These are phyloP conservation scores for Netelia virgata DNA, from an alignment of 2,888 invertebrate species.

Conservation along the genomic window DNA sequence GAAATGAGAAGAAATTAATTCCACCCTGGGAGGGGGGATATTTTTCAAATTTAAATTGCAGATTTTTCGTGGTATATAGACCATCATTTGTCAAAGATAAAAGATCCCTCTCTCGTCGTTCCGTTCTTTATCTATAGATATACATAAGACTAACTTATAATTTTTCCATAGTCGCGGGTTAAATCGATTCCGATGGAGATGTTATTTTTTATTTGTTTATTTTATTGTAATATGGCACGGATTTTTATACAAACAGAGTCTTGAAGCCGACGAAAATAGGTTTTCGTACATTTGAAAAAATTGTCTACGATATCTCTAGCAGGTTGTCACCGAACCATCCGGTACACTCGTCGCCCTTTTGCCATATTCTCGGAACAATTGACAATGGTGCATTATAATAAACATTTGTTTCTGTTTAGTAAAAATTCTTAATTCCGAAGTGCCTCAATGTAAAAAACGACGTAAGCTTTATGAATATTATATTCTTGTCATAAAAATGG, in stretches of 20 bases:
- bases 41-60: conserved; percentile 59
- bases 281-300: no score
- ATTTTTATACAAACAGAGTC: neutral
- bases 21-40: neutral
- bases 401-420: no score
- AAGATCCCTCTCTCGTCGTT: conserved; percentile 27
- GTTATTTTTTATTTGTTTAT: neutral
- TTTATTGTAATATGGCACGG: neutral
- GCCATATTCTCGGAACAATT: no score
- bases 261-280: neutral
- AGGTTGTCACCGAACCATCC: no score
- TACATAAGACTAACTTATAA: neutral
- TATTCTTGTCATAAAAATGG: no score
- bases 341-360: no score
- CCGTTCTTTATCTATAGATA: neutral
- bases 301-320: no score
- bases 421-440: no score
- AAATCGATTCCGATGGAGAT: conserved; percentile 14
- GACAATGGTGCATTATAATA: no score
- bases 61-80: conserved; percentile 35
- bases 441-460: no score
- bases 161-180: neutral
- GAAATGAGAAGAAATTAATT: conserved; percentile 67
- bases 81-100: conserved; percentile 61
- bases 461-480: no score